Evolutionary conservation across 1,140 invertebrate species (phyloP), one percentile per base, ranked within the genome.

Genomic region (Drosophila parabipectinata): DNA sequence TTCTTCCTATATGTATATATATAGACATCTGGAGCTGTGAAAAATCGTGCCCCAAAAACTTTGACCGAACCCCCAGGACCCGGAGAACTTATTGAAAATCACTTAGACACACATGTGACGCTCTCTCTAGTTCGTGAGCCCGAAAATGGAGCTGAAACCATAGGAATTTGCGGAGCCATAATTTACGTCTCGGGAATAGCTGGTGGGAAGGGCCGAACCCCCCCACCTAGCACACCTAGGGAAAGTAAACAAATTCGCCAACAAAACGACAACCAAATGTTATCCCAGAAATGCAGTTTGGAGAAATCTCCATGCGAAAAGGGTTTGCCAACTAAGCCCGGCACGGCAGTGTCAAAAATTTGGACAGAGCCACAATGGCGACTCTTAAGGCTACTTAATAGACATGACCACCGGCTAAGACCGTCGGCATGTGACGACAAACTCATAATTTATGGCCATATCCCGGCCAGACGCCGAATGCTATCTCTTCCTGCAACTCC

Each of bases 21-120:
- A 87, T 87, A 87, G 82, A 87, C 78, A 85, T 85, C 78, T 87
- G 78, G 76, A 79, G 83, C 82, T 72, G 83, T 87, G 78, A 87
- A 87, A 87, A 87, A 87, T 87, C 78, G 82, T 88, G 82, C 83
- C 78, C 82, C 83, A 76, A 76, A 85, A 88, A 85, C 83, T 82
- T 87, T 87, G 83, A 87, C 82, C 82, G 69, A 45, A 59, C 55
- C 61, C 66, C 58, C 8, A 18, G 32, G 61, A 69, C 48, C 47
- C 66, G 34, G 37, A 64, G 75, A 87, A 87, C 82, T 87, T 87
- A 87, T 87, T 87, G 82, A 87, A 87, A 87, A 87, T 87, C 82
- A 87, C 82, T 87, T 87, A 87, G 82, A 87, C 82, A 87, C 82
- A 87, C 82, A 87, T 87, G 82, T 87, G 82, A 88, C 82, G 82